Base-by-base conservation (phyloP, 2,888 invertebrate genomes). In the Encarsia formosa region DNA sequence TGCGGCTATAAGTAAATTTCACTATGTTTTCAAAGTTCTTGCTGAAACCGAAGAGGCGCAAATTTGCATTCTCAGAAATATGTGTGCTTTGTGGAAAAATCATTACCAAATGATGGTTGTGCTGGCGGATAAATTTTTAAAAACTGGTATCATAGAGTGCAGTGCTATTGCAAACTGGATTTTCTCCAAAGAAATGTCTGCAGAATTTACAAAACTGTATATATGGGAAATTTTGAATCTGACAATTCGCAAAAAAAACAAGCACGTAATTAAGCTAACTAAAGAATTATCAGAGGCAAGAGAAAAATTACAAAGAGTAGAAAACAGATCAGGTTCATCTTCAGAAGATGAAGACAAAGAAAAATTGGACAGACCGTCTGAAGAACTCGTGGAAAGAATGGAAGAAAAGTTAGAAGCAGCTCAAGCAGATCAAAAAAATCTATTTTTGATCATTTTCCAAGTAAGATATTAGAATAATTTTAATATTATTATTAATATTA, bases 91-190 rank as follows among this genome's bases (percentile, higher is more conserved):
- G n/a, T 99, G 98, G 98, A 85, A 85, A 66, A 83, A 88, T 59
- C 95, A 98, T 75, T 91, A 93, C 62, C 98, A 97, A 79, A 97
- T 98, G 93, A 86, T 99, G 81, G 87, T 89, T 57, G 93, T 98
- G 8, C 78, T 99, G 4, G 89, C 96, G 4, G 97, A 99, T 77
- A 98, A 99, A 77, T 84, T 99, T 80, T 79, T 99, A 34, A 97
- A 98, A 78, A 95, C 95, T 20, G 94, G 96, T 75, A 89, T 99
- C 47, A 90, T 99, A 45, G 95, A 97, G 72, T 96, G 96, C 72
- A 91, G 93, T 49, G 91, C 96, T 0, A 96, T 99, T 13, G 96
- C 97, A 40, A 95, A 93, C 62, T 99, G 97, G 97, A 87, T 97
- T 58, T 98, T 98, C 77, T 91, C 94, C 5, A 90, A 91, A 75